A percentile compares a stretch with the other conserved stretches of the same genome.
Conservation (phyloP, 2,797 vertebrate species). For the Sciurus vulgaris region DNA sequence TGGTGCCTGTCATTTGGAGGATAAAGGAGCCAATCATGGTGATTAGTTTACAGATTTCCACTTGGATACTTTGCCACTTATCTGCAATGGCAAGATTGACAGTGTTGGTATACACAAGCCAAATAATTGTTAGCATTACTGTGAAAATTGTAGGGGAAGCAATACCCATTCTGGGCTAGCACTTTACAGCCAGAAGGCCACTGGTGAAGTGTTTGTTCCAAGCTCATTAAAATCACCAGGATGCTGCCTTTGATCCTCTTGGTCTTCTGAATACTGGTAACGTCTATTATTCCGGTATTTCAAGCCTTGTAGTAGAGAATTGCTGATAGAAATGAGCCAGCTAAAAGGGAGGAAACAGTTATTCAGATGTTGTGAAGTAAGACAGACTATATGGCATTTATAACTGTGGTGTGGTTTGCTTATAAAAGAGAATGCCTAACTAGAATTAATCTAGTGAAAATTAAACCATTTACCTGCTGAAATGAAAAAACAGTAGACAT, state of each 20-base stretch:
- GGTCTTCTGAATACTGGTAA: neutral
- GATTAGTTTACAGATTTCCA: conserved; percentile 1
- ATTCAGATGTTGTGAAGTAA: conserved; percentile 27
- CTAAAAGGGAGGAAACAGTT: conserved; percentile 4
- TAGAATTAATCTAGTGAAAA: conserved; percentile 56
- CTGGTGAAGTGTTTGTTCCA: neutral
- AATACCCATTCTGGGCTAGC: neutral
- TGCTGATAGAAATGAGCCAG: conserved; percentile 4
- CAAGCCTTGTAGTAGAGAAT: neutral
- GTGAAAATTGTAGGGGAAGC: conserved; percentile 11
- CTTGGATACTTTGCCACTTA: conserved; percentile 1
- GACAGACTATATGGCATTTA: conserved; percentile 22
- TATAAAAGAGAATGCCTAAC: conserved; percentile 61
- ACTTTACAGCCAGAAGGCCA: conserved; percentile 31
- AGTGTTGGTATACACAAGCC: neutral
- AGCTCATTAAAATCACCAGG: neutral
- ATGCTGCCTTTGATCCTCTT: conserved; percentile 27
- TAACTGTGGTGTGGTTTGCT: conserved; percentile 23
- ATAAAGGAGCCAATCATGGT: neutral
- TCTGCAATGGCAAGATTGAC: neutral
- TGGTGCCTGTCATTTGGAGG: neutral
- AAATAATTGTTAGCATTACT: conserved; percentile 46
- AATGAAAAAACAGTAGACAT: neutral
- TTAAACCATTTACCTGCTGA: conserved; percentile 54
- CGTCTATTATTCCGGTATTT: neutral